Evolutionary conservation across 2,888 invertebrate species (phyloP).

Genomic region (Cephus nigrinus): DNA sequence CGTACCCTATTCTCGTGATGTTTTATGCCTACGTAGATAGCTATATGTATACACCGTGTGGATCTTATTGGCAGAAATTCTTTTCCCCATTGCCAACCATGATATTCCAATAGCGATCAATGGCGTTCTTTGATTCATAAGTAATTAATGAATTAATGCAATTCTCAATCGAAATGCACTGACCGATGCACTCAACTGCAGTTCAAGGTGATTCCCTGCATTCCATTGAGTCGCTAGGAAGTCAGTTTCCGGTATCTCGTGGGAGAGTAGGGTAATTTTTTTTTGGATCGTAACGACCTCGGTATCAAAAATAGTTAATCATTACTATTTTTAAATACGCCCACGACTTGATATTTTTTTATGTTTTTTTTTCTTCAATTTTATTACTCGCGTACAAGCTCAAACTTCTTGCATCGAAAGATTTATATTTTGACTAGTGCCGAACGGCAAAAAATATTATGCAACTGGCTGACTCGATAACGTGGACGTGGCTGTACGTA

Average conservation of each 20-base stretch:
- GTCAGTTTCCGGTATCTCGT: background rate
- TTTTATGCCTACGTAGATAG: background rate
- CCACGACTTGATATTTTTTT: background rate
- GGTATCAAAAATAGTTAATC: background rate
- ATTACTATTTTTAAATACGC: background rate
- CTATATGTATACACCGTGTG: background rate
- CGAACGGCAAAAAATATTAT: background rate
- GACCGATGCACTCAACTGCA: background rate
- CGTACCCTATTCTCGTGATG: conserved; percentile 27
- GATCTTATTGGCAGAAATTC: background rate
- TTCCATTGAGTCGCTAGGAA: background rate
- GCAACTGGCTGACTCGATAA: background rate
- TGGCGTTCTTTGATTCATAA: background rate
- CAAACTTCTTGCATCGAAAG: background rate
- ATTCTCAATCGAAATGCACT: background rate
- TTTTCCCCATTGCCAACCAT: background rate
- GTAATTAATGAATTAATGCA: background rate
- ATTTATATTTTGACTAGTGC: background rate
- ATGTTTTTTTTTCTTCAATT: background rate
- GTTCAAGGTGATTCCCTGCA: background rate
- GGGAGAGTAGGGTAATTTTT: background rate
- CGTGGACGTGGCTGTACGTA: background rate
- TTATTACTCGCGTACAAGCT: background rate
- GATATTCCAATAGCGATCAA: background rate
- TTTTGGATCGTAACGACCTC: background rate